Evolutionary conservation across 92 coral and sea anemone species (phyloP).

Genomic region (Umimayanthus kanabou): DNA sequence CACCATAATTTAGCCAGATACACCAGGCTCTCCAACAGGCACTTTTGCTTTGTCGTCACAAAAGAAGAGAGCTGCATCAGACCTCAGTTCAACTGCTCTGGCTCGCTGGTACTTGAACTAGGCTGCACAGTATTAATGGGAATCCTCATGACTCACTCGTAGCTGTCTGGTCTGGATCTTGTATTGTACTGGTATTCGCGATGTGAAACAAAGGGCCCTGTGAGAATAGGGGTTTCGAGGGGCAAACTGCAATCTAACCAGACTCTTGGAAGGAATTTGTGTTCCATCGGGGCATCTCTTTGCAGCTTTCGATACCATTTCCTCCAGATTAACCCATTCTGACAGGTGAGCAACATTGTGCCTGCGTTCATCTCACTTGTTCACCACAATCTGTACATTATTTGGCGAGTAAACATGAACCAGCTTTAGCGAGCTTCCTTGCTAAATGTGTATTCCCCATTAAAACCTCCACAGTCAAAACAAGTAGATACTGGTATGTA

Average conservation of each 20-base stretch:
- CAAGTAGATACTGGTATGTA: no score
- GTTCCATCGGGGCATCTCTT: conserved; percentile 24
- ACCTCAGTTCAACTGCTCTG: conserved; percentile 7
- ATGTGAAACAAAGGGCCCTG: conserved; percentile 40
- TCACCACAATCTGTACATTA: no score
- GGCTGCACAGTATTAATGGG: conserved; percentile 51
- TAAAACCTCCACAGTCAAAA: no score
- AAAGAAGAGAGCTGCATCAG: conserved; percentile 20
- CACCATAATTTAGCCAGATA: no score
- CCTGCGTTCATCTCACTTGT: conserved; percentile 46
- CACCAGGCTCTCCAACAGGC: conserved; percentile 55
- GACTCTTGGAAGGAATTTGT: conserved; percentile 43
- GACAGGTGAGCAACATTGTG: conserved; percentile 55
- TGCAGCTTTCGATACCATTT: conserved; percentile 36
- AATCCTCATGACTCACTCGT: conserved; percentile 43
- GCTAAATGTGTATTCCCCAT: no score
- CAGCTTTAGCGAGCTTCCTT: no score
- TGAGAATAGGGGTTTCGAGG: conserved; percentile 48
- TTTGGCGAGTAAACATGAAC: no score
- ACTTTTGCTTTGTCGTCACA: conserved; percentile 57
- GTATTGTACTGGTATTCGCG: conserved; percentile 27
- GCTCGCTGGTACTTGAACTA: conserved; percentile 38
- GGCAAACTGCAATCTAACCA: conserved; percentile 52
- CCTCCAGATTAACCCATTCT: conserved; percentile 31
- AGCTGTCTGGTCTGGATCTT: conserved; percentile 39